A percentile compares a stretch with the other conserved stretches of the same genome.
phyloP scores from a whole-genome alignment of 1,140 invertebrate species.

The Penaeus vannamei region DNA sequence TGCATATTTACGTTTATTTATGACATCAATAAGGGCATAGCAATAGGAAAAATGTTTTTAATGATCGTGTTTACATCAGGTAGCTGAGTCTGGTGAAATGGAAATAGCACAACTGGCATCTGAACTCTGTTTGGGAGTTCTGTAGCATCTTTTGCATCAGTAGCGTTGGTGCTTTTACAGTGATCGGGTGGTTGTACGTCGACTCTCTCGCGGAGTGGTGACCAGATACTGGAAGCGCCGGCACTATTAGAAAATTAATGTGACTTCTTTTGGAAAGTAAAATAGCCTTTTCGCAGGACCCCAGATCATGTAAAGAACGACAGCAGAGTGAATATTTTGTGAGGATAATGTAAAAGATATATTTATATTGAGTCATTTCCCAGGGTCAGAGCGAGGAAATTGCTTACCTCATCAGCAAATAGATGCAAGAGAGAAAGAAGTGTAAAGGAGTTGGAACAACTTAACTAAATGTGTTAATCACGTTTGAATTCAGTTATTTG shows the following conservation, averaged over 20 bases:
- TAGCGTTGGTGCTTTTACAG: constrained; percentile 52
- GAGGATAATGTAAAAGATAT: not conserved
- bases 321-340: not conserved
- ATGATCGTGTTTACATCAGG: not conserved
- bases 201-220: not conserved
- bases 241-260: not conserved
- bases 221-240: not conserved
- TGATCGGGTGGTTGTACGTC: constrained; percentile 38
- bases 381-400: constrained; percentile 4
- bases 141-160: constrained; percentile 58
- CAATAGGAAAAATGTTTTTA: no score
- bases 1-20: constrained; percentile 3
- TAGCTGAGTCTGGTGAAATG: no score
- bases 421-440: not conserved
- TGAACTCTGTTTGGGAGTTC: constrained; percentile 36
- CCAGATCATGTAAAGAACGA: no score
- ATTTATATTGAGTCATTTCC: constrained; percentile 34
- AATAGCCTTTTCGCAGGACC: no score
- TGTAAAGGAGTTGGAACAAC: no score
- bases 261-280: no score
- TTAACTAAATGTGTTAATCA: no score
- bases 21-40: not conserved
- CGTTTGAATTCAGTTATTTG: no score
- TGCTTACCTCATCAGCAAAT: constrained; percentile 33
- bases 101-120: constrained; percentile 43